phyloP scores from a whole-genome alignment of 2,888 invertebrate genomes.

The Caenorhabditis sp. region DNA sequence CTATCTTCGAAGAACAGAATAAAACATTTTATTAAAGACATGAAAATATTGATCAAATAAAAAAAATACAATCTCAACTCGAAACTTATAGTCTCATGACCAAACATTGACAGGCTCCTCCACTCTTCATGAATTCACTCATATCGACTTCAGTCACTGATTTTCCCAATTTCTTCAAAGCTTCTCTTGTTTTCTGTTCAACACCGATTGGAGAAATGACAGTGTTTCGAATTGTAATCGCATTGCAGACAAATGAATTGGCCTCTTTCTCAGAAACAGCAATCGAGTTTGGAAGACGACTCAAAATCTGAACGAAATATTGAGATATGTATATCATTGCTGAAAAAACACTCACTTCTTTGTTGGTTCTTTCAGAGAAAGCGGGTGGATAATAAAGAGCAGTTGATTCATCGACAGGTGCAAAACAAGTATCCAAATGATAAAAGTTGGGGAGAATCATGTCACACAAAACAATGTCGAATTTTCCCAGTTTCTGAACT shows the following conservation, averaged over 20 bases:
- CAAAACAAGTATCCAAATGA: constrained; percentile 70
- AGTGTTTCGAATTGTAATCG: constrained; percentile 63
- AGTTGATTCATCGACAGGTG: constrained; percentile 63
- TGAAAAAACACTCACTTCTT: constrained; percentile 46
- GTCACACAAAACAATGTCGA: constrained; percentile 65
- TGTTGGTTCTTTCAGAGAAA: constrained; percentile 58
- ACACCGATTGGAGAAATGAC: constrained; percentile 70
- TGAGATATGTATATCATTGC: background rate
- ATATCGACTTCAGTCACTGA: constrained; percentile 55
- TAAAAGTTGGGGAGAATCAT: constrained; percentile 66
- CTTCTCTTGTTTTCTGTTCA: constrained; percentile 40
- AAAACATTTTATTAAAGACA: too few species aligned
- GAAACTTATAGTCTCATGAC: constrained; percentile 70
- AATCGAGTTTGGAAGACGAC: constrained; percentile 66
- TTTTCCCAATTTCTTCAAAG: constrained; percentile 59
- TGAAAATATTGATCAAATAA: background rate
- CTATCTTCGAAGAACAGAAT: too few species aligned
- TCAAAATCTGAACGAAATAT: constrained; percentile 53
- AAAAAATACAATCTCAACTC: background rate
- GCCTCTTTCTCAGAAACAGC: constrained; percentile 66
- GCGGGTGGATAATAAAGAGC: constrained; percentile 68
- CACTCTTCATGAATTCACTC: constrained; percentile 70
- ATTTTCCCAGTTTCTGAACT: constrained; percentile 57
- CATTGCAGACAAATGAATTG: constrained; percentile 68
- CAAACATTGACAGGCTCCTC: constrained; percentile 70